Percentiles rank a stretch among this genome's conserved stretches.
Evolutionary conservation across 2,888 invertebrate genomes (phyloP).

Genomic region (Cyaniris semiargus): DNA sequence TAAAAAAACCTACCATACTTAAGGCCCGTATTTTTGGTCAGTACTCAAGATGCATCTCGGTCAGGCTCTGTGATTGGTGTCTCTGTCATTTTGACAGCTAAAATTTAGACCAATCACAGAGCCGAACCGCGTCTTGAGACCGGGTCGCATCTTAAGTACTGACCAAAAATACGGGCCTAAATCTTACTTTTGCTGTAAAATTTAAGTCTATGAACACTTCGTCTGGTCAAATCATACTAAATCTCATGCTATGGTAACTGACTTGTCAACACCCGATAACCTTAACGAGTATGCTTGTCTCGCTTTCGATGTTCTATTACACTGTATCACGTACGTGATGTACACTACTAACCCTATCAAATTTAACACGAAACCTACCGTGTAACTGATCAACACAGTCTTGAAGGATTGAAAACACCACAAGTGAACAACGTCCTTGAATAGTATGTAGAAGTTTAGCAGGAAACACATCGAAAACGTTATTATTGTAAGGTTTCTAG

Average conservation of each 20-base stretch:
- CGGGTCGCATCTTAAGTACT: too few species aligned
- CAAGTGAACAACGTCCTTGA: slow-evolving; percentile 60
- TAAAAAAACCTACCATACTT: not conserved
- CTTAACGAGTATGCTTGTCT: slow-evolving; percentile 38
- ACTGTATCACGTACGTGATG: slow-evolving; percentile 56
- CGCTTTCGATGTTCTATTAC: slow-evolving; percentile 52
- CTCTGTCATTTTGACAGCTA: too few species aligned
- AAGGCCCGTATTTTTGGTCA: too few species aligned
- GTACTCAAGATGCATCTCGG: too few species aligned
- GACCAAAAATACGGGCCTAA: too few species aligned
- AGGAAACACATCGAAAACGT: slow-evolving; percentile 68
- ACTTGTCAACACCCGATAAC: not conserved
- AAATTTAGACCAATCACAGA: too few species aligned
- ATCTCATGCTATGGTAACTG: not conserved
- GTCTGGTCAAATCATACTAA: not conserved
- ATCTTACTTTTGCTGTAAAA: not conserved
- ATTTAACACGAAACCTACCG: slow-evolving; percentile 62
- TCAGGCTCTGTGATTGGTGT: too few species aligned
- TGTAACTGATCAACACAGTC: slow-evolving; percentile 54
- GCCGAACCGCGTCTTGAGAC: too few species aligned
- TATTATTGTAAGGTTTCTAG: slow-evolving; percentile 61
- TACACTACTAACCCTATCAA: slow-evolving; percentile 60
- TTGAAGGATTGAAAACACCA: slow-evolving; percentile 56
- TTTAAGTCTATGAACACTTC: not conserved
- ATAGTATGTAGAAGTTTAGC: slow-evolving; percentile 64